Evolutionary conservation across 2,113 vertebrate species (phyloP).

Genomic region (Xiphophorus hellerii): DNA sequence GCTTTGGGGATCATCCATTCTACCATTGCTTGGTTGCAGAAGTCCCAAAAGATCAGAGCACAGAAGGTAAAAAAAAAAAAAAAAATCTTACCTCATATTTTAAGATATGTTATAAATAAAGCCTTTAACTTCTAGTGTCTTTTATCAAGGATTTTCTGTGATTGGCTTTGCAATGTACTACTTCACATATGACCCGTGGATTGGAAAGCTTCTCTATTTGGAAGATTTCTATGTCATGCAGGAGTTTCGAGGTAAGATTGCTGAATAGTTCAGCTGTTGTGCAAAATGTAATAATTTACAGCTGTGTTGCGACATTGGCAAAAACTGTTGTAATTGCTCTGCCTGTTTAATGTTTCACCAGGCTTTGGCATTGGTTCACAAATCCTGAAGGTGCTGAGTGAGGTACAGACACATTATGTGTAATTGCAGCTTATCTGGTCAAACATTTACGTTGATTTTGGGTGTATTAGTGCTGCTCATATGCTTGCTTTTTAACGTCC

Average conservation of each 20-base stretch:
- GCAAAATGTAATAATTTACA: conserved; percentile 43
- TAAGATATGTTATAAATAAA: neutral
- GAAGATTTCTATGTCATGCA: conserved; percentile 84
- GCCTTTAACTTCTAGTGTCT: neutral
- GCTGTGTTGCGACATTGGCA: neutral
- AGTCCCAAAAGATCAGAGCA: conserved; percentile 55
- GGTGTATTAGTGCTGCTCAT: neutral
- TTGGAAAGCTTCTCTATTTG: conserved; percentile 82
- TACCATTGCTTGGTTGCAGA: conserved; percentile 82
- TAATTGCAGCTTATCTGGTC: neutral
- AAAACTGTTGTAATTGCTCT: conserved; percentile 1
- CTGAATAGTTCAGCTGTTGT: neutral
- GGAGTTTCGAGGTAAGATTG: conserved; percentile 71
- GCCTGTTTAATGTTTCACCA: conserved; percentile 58
- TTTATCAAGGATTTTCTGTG: conserved; percentile 60
- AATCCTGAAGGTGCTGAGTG: conserved; percentile 80
- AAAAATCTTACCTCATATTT: neutral
- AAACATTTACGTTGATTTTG: neutral
- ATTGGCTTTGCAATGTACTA: conserved; percentile 83
- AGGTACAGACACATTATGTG: conserved; percentile 68
- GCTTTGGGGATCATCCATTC: conserved; percentile 82
- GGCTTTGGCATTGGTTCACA: conserved; percentile 79
- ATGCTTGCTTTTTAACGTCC: neutral
- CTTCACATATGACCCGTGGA: conserved; percentile 82
- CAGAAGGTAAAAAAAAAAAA: conserved; percentile 65